Base-by-base conservation (phyloP, 2,888 invertebrate species). In the Cinara cedri region DNA sequence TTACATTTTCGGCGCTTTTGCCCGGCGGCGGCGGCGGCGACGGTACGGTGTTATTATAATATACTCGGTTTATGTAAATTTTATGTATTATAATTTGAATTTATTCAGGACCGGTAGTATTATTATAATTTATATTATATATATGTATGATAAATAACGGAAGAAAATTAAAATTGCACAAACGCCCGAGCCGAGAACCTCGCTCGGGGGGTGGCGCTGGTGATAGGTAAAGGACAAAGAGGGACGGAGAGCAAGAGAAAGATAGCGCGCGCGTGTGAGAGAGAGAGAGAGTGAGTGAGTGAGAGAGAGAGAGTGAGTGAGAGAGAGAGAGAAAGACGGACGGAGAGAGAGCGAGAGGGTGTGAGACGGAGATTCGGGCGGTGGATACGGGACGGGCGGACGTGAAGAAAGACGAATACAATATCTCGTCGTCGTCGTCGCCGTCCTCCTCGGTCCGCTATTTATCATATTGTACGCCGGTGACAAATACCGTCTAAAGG, bases 401-500 rank as follows among this genome's bases (percentile, higher is more conserved):
- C 42, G 63, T 24, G 14, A 46, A 42, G 21, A 24, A 8, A 8
- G n/a, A 65, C 14, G 13, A 63, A 8, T 24, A 60, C 8, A n/a
- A 60, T 26, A 60, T 60, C 62, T 16, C n/a, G 62, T 62, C 62
- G 62, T n/a, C n/a, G 34, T 42, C 42, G 34, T 34, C 34, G 34
- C 6, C 14, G 46, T 1, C n/a, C n/a, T 1, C 6, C 3, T 19
- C 54, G 54, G n/a, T n/a, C 54, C 34, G 34, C 62, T 62, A 72
- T 72, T 72, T 62, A 72, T 72, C 62, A 62, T 62, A 72, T 62
- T 26, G n/a, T 49, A 19, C 49, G 34, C 14, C 26, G 46, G 60
- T 49, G 62, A 72, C 72, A 72, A 72, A 72, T 72, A 72, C 62
- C 72, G 49, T 62, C 72, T 26, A n/a, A 60, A 62, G 62, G 60